These are phyloP conservation scores for Scyliorhinus canicula DNA, from an alignment of 2,797 vertebrate species.

Conservation along the genomic window DNA sequence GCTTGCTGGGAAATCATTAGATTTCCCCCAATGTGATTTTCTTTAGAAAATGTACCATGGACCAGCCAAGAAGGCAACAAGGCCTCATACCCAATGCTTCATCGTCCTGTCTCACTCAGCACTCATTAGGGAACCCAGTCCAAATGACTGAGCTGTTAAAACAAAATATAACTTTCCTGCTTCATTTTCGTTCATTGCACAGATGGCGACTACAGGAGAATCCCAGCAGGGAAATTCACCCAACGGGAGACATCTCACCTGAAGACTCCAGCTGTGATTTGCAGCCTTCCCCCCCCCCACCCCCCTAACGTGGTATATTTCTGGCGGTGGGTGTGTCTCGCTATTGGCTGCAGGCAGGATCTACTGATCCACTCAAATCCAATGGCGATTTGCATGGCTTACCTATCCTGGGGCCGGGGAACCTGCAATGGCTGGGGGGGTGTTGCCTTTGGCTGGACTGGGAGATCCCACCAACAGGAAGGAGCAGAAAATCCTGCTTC, in stretches of 20 bases:
- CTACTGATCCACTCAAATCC: too few relatives aligned
- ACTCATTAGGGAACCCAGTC: not conserved
- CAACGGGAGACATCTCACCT: not conserved
- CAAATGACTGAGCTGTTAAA: not conserved
- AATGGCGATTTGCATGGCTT: too few relatives aligned
- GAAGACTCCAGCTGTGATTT: not conserved
- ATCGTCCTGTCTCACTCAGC: not conserved
- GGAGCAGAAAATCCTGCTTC: too few relatives aligned
- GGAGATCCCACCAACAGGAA: too few relatives aligned
- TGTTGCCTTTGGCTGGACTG: too few relatives aligned
- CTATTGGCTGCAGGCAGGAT: too few relatives aligned
- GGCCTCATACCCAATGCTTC: not conserved
- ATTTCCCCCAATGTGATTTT: not conserved
- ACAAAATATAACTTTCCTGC: not conserved
- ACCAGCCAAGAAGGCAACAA: not conserved
- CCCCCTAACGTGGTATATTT: too few relatives aligned
- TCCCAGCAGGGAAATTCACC: not conserved
- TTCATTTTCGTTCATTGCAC: not conserved
- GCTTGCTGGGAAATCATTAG: not conserved
- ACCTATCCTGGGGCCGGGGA: too few relatives aligned
- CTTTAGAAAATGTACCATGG: not conserved
- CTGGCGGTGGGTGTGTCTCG: too few relatives aligned
- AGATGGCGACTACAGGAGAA: not conserved
- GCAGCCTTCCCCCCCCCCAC: too few relatives aligned
- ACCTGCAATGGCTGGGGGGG: too few relatives aligned